Base-by-base conservation (phyloP, 2,113 vertebrate genomes). In the Hippolais icterina region DNA sequence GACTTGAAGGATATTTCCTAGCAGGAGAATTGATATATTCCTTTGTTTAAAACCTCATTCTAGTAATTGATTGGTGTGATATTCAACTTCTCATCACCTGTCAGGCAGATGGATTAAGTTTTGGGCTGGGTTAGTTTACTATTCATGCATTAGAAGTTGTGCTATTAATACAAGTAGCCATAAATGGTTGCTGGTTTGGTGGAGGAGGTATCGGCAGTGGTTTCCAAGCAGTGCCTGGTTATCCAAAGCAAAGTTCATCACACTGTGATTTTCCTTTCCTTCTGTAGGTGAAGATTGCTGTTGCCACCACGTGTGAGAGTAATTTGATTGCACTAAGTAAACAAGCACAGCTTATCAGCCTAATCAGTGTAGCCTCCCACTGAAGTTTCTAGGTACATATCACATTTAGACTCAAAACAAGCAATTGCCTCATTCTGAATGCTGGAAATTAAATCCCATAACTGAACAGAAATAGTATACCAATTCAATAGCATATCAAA, bases 111-210 rank as follows among this genome's bases (percentile, higher is more conserved):
- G 19, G 9, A 72, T 21, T 60, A 83, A 68, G 14, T 39, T 76
- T 89, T 47, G 27, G 12, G 5, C 31, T 82, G 13, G 6, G 4
- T 21, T 50, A 35, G 24, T 74, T 89, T 77, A 35, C 7, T 60
- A 14, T 23, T 65, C 10, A 10, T 19, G 14, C 15, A 56, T 42
- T 68, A 52, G 49, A 12, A 74, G 6, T 12, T 56, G 28, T 53
- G 37, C 1, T 59, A 14, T 82, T 61, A 74, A 52, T 19, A 27
- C 2, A 49, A 0, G 1, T 9, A 49, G 12, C 5, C 22, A 41
- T 27, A 59, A 64, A 25, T 11, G 2, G 33, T 29, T 68, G 20
- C 14, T 41, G 49, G 5, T 2, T n/a, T 8, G 3, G 7, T 39
- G 23, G 11, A 89, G 33, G 12, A 77, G 12, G 20, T 42, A 29